Evolutionary conservation across 2,113 vertebrate species (phyloP), one percentile per base, ranked within the genome.

Genomic region (Hemibates koningsi): DNA sequence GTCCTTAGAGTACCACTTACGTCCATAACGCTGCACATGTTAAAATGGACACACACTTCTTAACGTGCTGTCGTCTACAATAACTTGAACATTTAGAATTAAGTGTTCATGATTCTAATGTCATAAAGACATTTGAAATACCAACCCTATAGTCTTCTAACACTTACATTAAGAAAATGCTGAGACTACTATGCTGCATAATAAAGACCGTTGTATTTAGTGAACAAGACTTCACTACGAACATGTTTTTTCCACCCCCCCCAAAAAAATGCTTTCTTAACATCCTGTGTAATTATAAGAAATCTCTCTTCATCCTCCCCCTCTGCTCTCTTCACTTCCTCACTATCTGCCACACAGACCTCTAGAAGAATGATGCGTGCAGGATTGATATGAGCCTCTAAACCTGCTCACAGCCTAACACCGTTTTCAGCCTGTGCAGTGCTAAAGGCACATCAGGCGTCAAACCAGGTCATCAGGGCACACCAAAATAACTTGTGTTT

Each of bases 241-340:
- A 45, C 21, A 24, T 43, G 7, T n/a, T n/a, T 3, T 66, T 38
- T n/a, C 6, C 19, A 7, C 4, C 3, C 6, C 2, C 21, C 7
- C 7, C 1, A 11, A 19, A 9, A 41, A 41, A 19, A 2, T 0
- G n/a, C 43, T 71, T 71, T 43, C n/a, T 21, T 71, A 45, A 43
- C n/a, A 24, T 73, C 5, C 13, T 16, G 21, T 27, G 66, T 43
- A 71, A 71, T 66, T n/a, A 66, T n/a, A 66, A 38, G 10, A 66
- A 43, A 73, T 45, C n/a, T 27, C 3, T 73, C 21, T 24, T 73
- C 38, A 73, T 73, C 9, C 8, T 45, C 1, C 66, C 13, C 66
- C 3, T 24, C 5, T 45, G n/a, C 12, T 24, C 66, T 71, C 19
- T 68, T 68, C 63, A 14, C 66, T 71, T 71, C 38, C 66, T 43